These are phyloP conservation scores for Tipula vernalis DNA, from an alignment of 2,888 invertebrate species.

Conservation along the genomic window DNA sequence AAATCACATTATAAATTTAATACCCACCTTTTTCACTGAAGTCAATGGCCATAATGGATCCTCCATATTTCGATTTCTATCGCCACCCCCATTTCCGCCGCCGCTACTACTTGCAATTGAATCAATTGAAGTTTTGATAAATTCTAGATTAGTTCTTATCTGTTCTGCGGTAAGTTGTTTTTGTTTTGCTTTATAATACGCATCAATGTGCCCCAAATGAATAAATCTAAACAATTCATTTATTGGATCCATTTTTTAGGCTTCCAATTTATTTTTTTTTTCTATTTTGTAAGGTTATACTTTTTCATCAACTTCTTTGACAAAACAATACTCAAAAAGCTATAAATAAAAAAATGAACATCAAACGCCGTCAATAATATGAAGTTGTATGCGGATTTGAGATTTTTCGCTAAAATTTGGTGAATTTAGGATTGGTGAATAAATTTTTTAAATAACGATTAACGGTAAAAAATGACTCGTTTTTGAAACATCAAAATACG, in stretches of 20 bases:
- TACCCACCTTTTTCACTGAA: not conserved
- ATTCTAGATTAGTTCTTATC: not conserved
- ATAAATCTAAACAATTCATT: conserved; percentile 5
- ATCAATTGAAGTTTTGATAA: not conserved
- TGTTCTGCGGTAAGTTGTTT: not conserved
- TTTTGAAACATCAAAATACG: not conserved
- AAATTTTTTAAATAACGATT: not conserved
- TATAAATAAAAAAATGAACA: not conserved
- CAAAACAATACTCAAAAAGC: not conserved
- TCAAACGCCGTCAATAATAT: not conserved
- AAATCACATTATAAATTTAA: not conserved
- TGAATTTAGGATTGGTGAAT: not conserved
- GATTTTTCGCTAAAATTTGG: not conserved
- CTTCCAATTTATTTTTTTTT: not conserved
- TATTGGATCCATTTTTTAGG: conserved; percentile 7
- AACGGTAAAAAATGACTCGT: not conserved
- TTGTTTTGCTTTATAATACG: not conserved
- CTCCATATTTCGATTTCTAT: not conserved
- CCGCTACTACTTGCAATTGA: not conserved
- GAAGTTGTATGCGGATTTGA: not conserved
- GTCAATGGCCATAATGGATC: conserved; percentile 7
- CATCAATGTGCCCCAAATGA: not conserved
- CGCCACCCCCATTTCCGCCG: not conserved
- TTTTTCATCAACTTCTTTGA: not conserved
- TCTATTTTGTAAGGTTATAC: not conserved